Conservation (phyloP, 1,140 invertebrate species). For the Drosophila tristis region DNA sequence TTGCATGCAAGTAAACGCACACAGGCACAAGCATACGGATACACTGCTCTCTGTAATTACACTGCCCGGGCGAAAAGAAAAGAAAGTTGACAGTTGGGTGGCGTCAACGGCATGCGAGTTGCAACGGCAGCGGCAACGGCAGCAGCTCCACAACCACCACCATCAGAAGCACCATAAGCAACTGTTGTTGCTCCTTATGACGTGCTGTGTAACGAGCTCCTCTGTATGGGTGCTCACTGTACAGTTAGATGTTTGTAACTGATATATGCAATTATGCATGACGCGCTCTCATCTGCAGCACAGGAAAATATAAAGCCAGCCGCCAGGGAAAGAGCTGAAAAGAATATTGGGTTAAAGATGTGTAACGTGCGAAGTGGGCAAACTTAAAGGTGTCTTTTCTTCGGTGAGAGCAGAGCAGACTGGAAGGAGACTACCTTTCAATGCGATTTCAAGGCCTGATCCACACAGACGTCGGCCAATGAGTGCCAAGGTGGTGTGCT, state of each 20-base stretch:
- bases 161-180: conserved; percentile 44
- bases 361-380: conserved; percentile 55
- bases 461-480: no score
- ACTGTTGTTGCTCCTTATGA: conserved; percentile 65
- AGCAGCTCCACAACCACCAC: conserved; percentile 37
- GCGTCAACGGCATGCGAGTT: conserved; percentile 75
- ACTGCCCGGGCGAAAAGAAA: conserved; percentile 58
- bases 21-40: background rate
- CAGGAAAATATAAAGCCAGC: conserved; percentile 25
- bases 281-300: conserved; percentile 36
- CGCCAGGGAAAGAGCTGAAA: conserved; percentile 18
- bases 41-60: conserved; percentile 58
- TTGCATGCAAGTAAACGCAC: conserved; percentile 72
- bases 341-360: conserved; percentile 55
- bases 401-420: conserved; percentile 1
- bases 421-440: background rate
- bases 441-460: no score
- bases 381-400: conserved; percentile 2
- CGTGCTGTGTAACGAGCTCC: conserved; percentile 55
- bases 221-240: conserved; percentile 16
- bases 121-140: conserved; percentile 69
- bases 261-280: conserved; percentile 80
- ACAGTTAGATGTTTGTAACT: conserved; percentile 75
- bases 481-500: no score
- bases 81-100: conserved; percentile 81